Base-by-base conservation (phyloP, 2,113 vertebrate genomes). In the Triplophysa dalaica region DNA sequence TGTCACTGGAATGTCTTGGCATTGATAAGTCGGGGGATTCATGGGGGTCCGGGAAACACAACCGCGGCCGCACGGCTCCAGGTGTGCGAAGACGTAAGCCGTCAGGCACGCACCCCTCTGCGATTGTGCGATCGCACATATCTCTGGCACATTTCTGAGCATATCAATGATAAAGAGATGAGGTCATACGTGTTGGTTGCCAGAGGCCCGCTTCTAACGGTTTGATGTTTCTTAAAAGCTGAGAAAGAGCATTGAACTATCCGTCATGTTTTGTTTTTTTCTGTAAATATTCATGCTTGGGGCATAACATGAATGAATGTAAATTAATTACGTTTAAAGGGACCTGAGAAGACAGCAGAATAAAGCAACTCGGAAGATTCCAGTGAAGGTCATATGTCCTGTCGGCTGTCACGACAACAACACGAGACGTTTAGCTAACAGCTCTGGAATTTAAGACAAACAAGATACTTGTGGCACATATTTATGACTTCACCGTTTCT, bases 51-150 rank as follows among this genome's bases (percentile, higher is more conserved):
- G 43, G 75, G 83, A 88, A 91, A 86, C 77, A 87, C 61, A 82
- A 86, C 84, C 78, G 67, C 76, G 61, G 78, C 66, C 60, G 78
- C 82, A 63, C 61, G 6, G 14, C 26, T 87, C 76, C 89, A 89
- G 89, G 91, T 92, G 90, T 84, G 85, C 38, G 70, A 16, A 85
- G 68, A 80, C 79, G 65, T 92, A 87, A 90, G 70, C 74, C 62
- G 56, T 82, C 70, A 91, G 87, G 89, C 82, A 91, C 81, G 88
- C 82, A 73, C 79, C 86, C 70, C 69, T 68, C 77, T 60, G 63
- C 26, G 24, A 45, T 19, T 61, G 17, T 50, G 77, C 70, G 24
- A 38, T 38, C 33, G 63, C 61, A 80, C 68, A 58, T 77, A 45
- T 82, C 68, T 66, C 45, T 43, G 63, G 83, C 74, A 88, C 70